These are phyloP conservation scores for Acanthis flammea DNA, from an alignment of 2,797 vertebrate genomes.

Conservation along the genomic window DNA sequence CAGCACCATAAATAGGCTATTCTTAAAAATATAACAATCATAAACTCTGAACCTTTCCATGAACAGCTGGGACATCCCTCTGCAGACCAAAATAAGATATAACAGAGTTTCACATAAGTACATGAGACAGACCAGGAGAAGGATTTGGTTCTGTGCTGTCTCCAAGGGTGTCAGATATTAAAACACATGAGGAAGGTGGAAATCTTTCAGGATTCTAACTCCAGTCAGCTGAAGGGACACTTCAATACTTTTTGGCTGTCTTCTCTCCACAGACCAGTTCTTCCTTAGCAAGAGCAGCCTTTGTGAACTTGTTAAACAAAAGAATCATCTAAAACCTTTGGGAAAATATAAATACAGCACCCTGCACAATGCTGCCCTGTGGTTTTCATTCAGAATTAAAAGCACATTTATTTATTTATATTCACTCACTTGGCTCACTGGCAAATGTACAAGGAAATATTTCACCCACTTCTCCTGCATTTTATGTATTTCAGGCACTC, in stretches of 20 bases:
- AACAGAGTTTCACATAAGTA: neutral
- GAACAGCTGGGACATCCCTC: neutral
- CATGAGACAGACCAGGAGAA: neutral
- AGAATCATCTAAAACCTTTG: neutral
- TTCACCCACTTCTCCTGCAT: neutral
- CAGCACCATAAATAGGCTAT: neutral
- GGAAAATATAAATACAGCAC: rapidly evolving
- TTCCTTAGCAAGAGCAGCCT: neutral
- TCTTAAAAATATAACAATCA: neutral
- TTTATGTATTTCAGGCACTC: neutral
- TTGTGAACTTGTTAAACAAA: neutral
- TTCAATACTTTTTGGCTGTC: neutral
- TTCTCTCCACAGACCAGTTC: neutral
- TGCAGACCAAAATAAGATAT: neutral
- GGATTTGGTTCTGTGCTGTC: neutral
- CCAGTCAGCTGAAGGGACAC: neutral
- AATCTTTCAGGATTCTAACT: neutral
- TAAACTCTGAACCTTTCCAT: neutral
- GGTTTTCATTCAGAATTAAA: neutral
- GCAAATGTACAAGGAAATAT: neutral
- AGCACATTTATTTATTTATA: neutral
- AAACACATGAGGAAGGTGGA: neutral
- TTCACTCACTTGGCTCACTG: neutral
- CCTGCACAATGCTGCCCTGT: neutral
- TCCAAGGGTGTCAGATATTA: neutral